A percentile compares a stretch with the other conserved stretches of the same genome.
Evolutionary conservation across 1,140 invertebrate species (phyloP).

Genomic region (Ladona fulva): DNA sequence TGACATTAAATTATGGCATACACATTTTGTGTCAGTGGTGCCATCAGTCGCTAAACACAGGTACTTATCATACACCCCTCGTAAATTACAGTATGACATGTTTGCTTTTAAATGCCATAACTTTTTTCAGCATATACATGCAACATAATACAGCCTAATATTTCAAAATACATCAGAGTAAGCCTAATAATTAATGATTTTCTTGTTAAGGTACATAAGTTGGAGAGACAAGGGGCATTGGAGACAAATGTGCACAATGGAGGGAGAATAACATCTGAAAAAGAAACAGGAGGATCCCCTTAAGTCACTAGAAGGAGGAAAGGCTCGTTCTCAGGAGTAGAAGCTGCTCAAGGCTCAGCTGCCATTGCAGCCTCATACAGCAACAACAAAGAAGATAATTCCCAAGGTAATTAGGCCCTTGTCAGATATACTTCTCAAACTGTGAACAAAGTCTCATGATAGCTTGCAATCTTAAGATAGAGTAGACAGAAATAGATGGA

Average conservation of each 20-base stretch:
- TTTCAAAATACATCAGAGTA: too few species aligned
- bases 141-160: too few species aligned
- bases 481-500: too few species aligned
- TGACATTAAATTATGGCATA: too few species aligned
- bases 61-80: too few species aligned
- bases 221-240: slow-evolving; percentile 18
- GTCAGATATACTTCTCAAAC: not conserved
- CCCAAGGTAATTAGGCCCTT: slow-evolving; percentile 56
- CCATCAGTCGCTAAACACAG: too few species aligned
- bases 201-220: not conserved
- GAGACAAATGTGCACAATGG: slow-evolving; percentile 42
- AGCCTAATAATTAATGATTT: not conserved
- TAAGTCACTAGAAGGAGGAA: slow-evolving; percentile 52
- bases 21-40: too few species aligned
- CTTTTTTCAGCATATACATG: too few species aligned
- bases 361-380: slow-evolving; percentile 33
- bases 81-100: too few species aligned
- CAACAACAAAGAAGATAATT: slow-evolving; percentile 51
- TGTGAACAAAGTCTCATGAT: too few species aligned
- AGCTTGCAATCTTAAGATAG: too few species aligned
- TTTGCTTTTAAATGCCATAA: too few species aligned
- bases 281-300: slow-evolving; percentile 56
- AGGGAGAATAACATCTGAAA: slow-evolving; percentile 38
- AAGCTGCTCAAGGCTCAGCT: slow-evolving; percentile 33
- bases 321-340: slow-evolving; percentile 51